These are phyloP conservation scores for Coleophora deauratella DNA, from an alignment of 2,888 invertebrate species.

Conservation along the genomic window DNA sequence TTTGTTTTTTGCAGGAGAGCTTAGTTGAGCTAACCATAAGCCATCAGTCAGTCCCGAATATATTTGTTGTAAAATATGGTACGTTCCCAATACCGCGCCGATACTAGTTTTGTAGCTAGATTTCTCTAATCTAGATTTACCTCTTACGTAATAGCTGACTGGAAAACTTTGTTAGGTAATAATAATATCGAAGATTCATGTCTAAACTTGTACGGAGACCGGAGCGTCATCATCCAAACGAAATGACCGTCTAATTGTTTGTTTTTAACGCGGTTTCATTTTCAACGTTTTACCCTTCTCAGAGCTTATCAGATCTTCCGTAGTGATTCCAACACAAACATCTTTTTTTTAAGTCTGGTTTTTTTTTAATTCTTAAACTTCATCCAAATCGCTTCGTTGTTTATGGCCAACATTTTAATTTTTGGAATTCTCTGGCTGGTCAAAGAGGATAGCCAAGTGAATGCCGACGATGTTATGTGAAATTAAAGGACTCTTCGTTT, in stretches of 20 bases:
- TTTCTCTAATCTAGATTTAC: constrained; percentile 33
- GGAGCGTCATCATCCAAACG: constrained; percentile 55
- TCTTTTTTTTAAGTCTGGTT: constrained; percentile 54
- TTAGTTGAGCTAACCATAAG: too few relatives aligned
- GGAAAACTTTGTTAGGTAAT: constrained; percentile 30
- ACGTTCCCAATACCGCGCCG: constrained; percentile 39
- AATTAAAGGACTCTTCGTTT: constrained; percentile 61
- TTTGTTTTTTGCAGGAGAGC: constrained; percentile 35
- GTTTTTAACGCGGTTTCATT: constrained; percentile 60
- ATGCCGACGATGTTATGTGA: constrained; percentile 63
- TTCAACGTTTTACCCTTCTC: constrained; percentile 64
- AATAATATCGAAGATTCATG: constrained; percentile 50
- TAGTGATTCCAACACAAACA: constrained; percentile 35
- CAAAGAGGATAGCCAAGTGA: constrained; percentile 30
- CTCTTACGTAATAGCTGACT: constrained; percentile 47
- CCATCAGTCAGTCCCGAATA: too few relatives aligned
- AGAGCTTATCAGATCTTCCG: constrained; percentile 59
- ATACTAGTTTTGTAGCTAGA: too few relatives aligned
- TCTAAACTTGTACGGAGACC: constrained; percentile 54
- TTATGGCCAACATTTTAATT: constrained; percentile 72
- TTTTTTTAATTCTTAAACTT: constrained; percentile 60
- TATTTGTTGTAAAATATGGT: too few relatives aligned
- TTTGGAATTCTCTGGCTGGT: constrained; percentile 52
- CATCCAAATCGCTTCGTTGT: constrained; percentile 71
- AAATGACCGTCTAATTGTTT: constrained; percentile 54